Conservation (phyloP, 2,113 vertebrate species). For the Copsychus sechellarum region DNA sequence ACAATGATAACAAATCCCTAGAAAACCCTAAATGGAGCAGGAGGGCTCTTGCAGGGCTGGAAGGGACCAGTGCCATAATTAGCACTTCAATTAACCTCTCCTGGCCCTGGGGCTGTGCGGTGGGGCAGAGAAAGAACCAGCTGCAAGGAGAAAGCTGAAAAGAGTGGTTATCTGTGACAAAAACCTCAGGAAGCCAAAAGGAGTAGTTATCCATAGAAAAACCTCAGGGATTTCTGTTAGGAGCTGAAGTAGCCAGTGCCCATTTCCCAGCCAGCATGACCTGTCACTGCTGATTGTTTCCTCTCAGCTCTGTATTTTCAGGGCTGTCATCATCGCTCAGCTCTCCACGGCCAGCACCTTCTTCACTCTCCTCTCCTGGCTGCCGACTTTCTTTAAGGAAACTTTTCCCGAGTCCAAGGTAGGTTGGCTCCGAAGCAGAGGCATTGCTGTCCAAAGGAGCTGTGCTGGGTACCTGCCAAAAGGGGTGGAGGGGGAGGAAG, state of each 20-base stretch:
- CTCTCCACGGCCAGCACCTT: constrained; percentile 89
- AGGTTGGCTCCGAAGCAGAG: not conserved
- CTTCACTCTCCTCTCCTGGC: constrained; percentile 94
- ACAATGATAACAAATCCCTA: not conserved
- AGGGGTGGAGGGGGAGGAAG: not conserved
- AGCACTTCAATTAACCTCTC: not conserved
- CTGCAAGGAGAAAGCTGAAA: not conserved
- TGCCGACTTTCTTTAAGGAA: constrained; percentile 95
- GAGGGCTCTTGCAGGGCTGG: not conserved
- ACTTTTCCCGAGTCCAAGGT: constrained; percentile 93
- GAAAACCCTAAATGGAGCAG: not conserved
- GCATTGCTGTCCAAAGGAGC: fast-evolving
- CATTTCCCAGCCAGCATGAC: not conserved
- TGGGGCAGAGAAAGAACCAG: not conserved
- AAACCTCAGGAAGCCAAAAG: not conserved
- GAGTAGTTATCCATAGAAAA: not conserved
- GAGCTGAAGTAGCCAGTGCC: not conserved
- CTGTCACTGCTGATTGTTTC: not conserved
- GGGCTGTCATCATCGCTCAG: constrained; percentile 91
- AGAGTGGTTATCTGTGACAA: not conserved
- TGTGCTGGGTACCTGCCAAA: fast-evolving
- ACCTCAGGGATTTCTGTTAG: not conserved
- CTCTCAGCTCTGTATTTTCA: constrained; percentile 49
- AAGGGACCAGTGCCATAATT: not conserved
- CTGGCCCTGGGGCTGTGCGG: fast-evolving